Conservation (phyloP, 2,888 invertebrate species). For the Laspeyria flexula region DNA sequence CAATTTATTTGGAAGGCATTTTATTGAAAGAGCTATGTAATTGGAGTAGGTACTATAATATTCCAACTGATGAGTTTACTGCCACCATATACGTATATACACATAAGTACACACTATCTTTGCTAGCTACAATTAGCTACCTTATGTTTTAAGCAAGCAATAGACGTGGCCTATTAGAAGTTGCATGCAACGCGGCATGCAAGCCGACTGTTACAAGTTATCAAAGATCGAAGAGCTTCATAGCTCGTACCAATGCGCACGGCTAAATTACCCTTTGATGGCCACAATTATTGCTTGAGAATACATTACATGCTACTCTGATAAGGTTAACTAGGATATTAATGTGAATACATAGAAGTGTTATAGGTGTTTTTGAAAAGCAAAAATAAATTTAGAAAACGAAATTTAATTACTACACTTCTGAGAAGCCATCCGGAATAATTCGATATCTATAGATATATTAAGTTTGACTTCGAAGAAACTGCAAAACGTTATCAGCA, state of each 20-base stretch:
- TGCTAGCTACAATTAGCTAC: slow-evolving; percentile 17
- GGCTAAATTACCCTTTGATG: slow-evolving; percentile 55
- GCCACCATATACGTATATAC: no score
- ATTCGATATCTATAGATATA: no score
- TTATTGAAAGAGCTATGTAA: no score
- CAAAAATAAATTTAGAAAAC: no score
- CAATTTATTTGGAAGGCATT: no score
- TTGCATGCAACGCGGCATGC: slow-evolving; percentile 56
- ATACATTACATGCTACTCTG: slow-evolving; percentile 28
- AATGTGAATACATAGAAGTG: not conserved
- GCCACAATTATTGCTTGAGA: slow-evolving; percentile 42
- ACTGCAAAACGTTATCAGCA: no score
- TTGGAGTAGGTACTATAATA: no score
- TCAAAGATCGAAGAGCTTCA: slow-evolving; percentile 65
- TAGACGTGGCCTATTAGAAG: slow-evolving; percentile 62
- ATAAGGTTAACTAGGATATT: slow-evolving; percentile 25
- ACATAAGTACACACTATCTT: no score
- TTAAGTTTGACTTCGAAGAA: no score
- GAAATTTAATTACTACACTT: no score
- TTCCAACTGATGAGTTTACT: no score
- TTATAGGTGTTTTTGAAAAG: not conserved
- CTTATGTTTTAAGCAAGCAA: slow-evolving; percentile 51
- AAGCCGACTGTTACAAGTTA: slow-evolving; percentile 64
- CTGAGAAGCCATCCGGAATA: no score
- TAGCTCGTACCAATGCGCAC: slow-evolving; percentile 44